These are phyloP conservation scores for Nipponia nippon DNA, from an alignment of 2,113 vertebrate species.

Conservation along the genomic window DNA sequence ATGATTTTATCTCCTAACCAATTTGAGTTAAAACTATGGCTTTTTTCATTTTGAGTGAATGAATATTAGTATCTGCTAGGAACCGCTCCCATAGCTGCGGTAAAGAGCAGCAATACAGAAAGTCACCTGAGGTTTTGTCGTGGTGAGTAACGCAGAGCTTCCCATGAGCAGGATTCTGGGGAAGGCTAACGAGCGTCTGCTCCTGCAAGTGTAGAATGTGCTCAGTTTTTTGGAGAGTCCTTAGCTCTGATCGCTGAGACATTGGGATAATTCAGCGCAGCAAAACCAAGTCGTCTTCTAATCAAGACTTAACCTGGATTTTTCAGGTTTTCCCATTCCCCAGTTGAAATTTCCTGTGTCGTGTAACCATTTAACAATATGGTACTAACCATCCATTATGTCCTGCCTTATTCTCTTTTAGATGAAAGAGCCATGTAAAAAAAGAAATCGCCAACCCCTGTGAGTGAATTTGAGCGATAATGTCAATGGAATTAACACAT, in stretches of 20 bases:
- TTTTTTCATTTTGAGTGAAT: background rate
- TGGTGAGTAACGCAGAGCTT: background rate
- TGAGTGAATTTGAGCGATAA: slow-evolving; percentile 48
- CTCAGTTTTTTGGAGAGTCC: background rate
- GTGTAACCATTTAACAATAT: slow-evolving; percentile 15
- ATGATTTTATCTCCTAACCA: background rate
- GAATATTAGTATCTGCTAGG: background rate
- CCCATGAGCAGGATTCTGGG: background rate
- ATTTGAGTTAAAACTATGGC: background rate
- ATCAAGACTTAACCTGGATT: background rate
- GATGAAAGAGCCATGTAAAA: slow-evolving; percentile 49
- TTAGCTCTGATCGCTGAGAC: background rate
- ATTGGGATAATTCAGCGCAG: background rate
- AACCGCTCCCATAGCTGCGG: background rate
- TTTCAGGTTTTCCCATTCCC: background rate
- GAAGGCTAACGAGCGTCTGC: background rate
- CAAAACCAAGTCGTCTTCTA: background rate
- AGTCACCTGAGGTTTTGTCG: background rate
- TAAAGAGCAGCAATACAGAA: background rate
- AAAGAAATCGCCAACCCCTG: background rate
- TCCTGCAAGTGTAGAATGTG: background rate
- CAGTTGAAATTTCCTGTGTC: slow-evolving; percentile 10
- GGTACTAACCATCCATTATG: slow-evolving; percentile 51
- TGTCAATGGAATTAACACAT: slow-evolving; percentile 60
- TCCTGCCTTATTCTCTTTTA: slow-evolving; percentile 37